Conservation (phyloP, 2,797 vertebrate species). For the Masticophis lateralis region DNA sequence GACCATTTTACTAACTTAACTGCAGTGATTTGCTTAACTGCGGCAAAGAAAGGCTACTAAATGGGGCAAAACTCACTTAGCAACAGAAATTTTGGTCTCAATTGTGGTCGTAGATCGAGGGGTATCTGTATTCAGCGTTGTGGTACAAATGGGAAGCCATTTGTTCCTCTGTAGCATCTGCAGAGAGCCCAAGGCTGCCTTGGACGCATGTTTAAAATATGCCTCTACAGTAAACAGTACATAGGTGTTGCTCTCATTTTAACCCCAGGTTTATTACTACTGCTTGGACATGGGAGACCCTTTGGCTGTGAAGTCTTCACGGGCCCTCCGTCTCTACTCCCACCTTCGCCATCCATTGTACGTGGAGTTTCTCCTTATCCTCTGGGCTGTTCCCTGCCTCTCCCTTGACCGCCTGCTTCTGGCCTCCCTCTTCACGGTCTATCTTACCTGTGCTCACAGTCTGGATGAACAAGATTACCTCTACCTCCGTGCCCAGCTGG, state of each 20-base stretch:
- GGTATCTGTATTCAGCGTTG: background rate
- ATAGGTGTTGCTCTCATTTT: background rate
- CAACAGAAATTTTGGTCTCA: background rate
- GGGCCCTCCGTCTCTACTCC: conserved; percentile 78
- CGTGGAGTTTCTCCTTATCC: conserved; percentile 82
- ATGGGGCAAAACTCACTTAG: background rate
- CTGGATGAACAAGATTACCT: conserved; percentile 84
- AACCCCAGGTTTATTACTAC: conserved; percentile 83
- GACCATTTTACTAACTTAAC: background rate
- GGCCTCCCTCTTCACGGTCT: conserved; percentile 76
- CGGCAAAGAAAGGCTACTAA: background rate
- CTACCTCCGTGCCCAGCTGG: conserved; percentile 80
- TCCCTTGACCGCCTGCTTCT: conserved; percentile 85
- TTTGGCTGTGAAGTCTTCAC: conserved; percentile 76
- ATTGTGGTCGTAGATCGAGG: background rate
- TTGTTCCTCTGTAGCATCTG: background rate
- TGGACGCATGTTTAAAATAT: background rate
- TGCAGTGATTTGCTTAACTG: background rate
- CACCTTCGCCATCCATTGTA: conserved; percentile 89
- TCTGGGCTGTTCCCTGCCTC: conserved; percentile 86
- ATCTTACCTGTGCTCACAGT: conserved; percentile 81
- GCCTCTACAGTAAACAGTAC: background rate
- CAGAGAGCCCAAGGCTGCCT: background rate
- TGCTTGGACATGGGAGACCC: conserved; percentile 83
- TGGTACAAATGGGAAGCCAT: background rate